phyloP scores from a whole-genome alignment of 1,140 invertebrate species.

The Sycophaga agraensis region DNA sequence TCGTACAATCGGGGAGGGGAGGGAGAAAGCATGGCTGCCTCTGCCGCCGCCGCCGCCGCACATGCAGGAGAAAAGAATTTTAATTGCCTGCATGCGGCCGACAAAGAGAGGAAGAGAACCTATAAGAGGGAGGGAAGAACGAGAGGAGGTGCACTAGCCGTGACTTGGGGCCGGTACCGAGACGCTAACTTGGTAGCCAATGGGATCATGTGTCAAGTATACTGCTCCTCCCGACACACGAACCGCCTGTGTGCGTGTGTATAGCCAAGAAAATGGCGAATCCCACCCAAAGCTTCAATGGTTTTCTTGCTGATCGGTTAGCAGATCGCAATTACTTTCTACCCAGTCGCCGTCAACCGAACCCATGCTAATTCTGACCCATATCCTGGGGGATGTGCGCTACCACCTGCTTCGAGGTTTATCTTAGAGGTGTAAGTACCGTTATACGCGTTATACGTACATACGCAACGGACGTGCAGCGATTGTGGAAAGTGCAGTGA shows the following conservation, averaged over 20 bases:
- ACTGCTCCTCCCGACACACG: slow-evolving; percentile 39
- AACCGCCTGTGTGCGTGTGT: too few relatives aligned
- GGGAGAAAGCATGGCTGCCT: slow-evolving; percentile 41
- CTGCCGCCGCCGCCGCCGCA: too few relatives aligned
- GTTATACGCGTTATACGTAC: too few relatives aligned
- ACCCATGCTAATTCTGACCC: slow-evolving; percentile 30
- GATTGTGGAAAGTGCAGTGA: too few relatives aligned
- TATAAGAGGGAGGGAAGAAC: background rate
- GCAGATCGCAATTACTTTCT: too few relatives aligned
- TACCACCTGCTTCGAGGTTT: too few relatives aligned
- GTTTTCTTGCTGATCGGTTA: too few relatives aligned
- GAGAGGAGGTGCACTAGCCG: background rate
- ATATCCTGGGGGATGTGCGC: slow-evolving; percentile 23
- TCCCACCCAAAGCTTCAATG: too few relatives aligned
- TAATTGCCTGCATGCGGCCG: slow-evolving; percentile 48
- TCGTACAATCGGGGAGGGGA: slow-evolving; percentile 34
- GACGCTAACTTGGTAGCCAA: slow-evolving; percentile 51
- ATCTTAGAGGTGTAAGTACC: too few relatives aligned
- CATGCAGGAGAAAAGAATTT: slow-evolving; percentile 49
- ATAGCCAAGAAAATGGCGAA: slow-evolving; percentile 53
- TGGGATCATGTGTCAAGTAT: slow-evolving; percentile 57
- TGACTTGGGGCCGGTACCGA: background rate
- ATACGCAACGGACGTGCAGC: too few relatives aligned
- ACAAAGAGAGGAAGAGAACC: slow-evolving; percentile 12
- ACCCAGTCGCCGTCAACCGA: too few relatives aligned